Evolutionary conservation across 2,888 invertebrate genomes (phyloP).

Genomic region (Byasa hedistus): DNA sequence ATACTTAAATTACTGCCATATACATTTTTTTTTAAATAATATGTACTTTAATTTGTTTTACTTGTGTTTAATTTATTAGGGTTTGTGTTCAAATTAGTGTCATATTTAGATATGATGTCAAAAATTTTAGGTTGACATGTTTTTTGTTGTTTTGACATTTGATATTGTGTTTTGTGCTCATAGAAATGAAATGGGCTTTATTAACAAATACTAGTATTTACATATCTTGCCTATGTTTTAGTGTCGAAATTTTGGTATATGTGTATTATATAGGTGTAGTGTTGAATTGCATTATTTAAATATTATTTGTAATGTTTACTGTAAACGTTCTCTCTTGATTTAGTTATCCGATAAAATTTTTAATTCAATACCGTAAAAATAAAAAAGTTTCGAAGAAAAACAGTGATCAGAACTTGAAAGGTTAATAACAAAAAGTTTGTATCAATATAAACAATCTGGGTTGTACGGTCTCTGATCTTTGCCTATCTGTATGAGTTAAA

Average conservation of each 20-base stretch:
- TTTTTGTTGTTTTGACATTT: conserved; percentile 29
- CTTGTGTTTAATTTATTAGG: conserved; percentile 47
- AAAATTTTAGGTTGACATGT: conserved; percentile 47
- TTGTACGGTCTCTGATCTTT: too few relatives aligned
- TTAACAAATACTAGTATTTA: conserved; percentile 31
- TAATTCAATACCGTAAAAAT: not conserved
- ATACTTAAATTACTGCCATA: conserved; percentile 38
- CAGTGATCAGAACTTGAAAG: too few relatives aligned
- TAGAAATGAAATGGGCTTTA: conserved; percentile 29
- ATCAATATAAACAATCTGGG: too few relatives aligned
- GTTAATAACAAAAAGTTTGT: too few relatives aligned
- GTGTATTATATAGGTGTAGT: conserved; percentile 1
- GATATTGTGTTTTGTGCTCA: conserved; percentile 26
- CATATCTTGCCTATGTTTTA: conserved; percentile 34
- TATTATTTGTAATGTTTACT: too few relatives aligned
- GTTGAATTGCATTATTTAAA: not conserved
- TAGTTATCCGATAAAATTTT: not conserved
- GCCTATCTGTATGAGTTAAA: too few relatives aligned
- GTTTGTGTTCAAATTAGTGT: conserved; percentile 78
- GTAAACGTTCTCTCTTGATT: not conserved
- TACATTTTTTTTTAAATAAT: conserved; percentile 33
- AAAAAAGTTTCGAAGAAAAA: not conserved
- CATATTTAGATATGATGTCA: conserved; percentile 70
- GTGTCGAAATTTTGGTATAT: conserved; percentile 8
- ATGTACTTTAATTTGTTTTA: conserved; percentile 27